Conservation (phyloP, 2,888 invertebrate genomes). For the Drosophila quinaria region DNA sequence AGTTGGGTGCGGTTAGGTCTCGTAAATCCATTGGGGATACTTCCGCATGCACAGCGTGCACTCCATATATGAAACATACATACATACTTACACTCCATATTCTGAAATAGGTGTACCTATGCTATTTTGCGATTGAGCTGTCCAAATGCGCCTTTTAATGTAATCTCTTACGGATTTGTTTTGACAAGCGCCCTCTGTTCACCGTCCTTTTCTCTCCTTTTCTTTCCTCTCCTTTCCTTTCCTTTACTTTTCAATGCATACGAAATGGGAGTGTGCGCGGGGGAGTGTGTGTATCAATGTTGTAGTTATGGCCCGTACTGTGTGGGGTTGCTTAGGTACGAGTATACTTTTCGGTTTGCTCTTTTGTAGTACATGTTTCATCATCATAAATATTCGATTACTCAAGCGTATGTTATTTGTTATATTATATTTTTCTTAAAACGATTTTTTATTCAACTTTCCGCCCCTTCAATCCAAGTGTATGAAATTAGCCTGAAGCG, state of each 20-base stretch:
- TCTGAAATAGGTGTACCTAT: constrained; percentile 53
- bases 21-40: constrained; percentile 72
- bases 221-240: neutral
- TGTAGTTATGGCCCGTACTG: constrained; percentile 38
- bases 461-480: constrained; percentile 7
- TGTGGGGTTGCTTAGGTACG: constrained; percentile 21
- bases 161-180: constrained; percentile 82
- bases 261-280: constrained; percentile 49
- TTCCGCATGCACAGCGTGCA: constrained; percentile 44
- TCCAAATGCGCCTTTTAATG: constrained; percentile 81
- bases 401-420: constrained; percentile 75
- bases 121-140: constrained; percentile 80
- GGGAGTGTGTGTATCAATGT: constrained; percentile 24
- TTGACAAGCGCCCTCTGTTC: constrained; percentile 66
- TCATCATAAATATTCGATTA: constrained; percentile 80
- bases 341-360: constrained; percentile 17
- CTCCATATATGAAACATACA: constrained; percentile 16
- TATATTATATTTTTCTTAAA: constrained; percentile 69
- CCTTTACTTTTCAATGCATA: constrained; percentile 59
- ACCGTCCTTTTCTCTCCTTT: neutral
- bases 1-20: constrained; percentile 68
- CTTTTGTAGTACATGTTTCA: constrained; percentile 56
- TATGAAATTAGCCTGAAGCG: constrained; percentile 14
- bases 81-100: neutral
- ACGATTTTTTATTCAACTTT: constrained; percentile 41